These are phyloP conservation scores for Python bivittatus DNA, from an alignment of 2,113 vertebrate species.

Conservation along the genomic window DNA sequence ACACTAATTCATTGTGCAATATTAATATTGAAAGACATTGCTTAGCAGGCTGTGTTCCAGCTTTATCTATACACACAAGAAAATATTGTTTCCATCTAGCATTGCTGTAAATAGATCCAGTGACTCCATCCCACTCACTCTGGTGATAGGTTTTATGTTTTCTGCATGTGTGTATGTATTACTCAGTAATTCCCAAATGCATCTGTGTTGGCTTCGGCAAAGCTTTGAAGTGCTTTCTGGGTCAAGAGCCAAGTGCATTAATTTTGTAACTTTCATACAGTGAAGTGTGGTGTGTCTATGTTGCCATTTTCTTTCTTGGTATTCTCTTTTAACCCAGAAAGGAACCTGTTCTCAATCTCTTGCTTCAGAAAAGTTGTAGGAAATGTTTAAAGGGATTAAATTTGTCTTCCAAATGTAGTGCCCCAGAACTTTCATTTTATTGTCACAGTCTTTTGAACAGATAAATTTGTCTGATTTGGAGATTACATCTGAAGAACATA, in stretches of 20 bases:
- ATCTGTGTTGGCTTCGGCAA: slow-evolving; percentile 12
- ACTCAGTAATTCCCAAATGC: slow-evolving; percentile 32
- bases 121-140: background rate
- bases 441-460: background rate
- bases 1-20: background rate
- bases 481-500: background rate
- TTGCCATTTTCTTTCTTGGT: background rate
- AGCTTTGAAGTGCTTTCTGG: slow-evolving; percentile 7
- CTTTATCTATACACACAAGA: background rate
- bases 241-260: background rate
- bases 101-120: slow-evolving; percentile 8
- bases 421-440: background rate
- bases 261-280: slow-evolving; percentile 5
- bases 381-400: slow-evolving; percentile 6
- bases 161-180: slow-evolving; percentile 2
- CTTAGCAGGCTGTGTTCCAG: background rate
- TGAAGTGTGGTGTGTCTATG: background rate
- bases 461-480: background rate
- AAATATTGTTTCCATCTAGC: slow-evolving; percentile 31
- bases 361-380: background rate
- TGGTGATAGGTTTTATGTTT: fast-evolving
- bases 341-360: background rate
- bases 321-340: background rate
- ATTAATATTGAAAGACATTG: fast-evolving
- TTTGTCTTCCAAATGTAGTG: background rate